Percentiles rank a stretch among this genome's conserved stretches.
Conservation (phyloP, 2,797 vertebrate genomes). For the Pelochelys cantorii region DNA sequence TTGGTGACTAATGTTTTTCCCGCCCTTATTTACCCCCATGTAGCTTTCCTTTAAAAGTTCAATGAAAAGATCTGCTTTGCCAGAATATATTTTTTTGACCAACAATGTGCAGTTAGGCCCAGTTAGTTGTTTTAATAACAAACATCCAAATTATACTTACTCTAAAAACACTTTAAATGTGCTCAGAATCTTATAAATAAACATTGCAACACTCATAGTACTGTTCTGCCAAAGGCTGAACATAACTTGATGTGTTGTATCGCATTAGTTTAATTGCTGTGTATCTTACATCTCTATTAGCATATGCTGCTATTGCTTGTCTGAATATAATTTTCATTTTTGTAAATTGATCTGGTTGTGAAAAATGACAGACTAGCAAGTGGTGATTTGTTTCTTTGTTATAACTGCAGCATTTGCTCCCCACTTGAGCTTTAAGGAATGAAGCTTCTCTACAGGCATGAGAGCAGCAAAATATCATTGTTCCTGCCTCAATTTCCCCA, state of each 20-base stretch:
- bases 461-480: not conserved
- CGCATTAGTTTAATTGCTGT: not conserved
- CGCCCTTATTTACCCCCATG: not conserved
- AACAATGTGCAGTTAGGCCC: not conserved
- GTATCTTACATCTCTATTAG: not conserved
- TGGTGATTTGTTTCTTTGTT: not conserved
- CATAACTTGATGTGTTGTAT: not conserved
- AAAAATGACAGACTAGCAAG: not conserved
- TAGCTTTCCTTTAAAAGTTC: not conserved
- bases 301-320: not conserved
- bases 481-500: not conserved
- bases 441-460: not conserved
- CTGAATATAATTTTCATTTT: not conserved
- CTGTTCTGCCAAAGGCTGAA: not conserved
- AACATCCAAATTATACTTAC: not conserved
- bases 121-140: constrained; percentile 22
- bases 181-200: constrained; percentile 5
- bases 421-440: not conserved
- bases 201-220: not conserved
- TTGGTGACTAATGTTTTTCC: rapidly evolving
- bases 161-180: not conserved
- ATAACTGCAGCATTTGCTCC: not conserved
- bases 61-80: not conserved
- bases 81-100: constrained; percentile 32
- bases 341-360: not conserved